Base-by-base conservation (phyloP, 2,888 invertebrate genomes). In the Ganaspis brasiliensis region DNA sequence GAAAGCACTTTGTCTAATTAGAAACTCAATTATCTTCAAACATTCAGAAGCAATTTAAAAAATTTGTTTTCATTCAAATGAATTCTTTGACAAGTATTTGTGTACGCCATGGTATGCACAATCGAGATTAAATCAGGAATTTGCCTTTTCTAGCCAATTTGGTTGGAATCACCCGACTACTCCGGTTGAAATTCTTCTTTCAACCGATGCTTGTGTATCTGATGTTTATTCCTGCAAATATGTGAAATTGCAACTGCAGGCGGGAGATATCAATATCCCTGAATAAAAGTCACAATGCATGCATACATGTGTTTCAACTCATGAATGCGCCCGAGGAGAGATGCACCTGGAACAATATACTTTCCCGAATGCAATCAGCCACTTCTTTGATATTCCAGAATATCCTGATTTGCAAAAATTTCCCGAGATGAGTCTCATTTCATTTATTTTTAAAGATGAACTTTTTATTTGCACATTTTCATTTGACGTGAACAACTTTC, bases 71-170 rank as follows among this genome's bases (percentile, higher is more conserved):
- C 1, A 19, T 19, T 21, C 8, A 6, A 40, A 49, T 72, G 16
- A n/a, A 55, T 72, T 52, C n/a, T 3, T 40, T 21, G 21, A 14
- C 21, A 24, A 26, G 14, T 56, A 24, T 26, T 14, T 24, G 9
- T 55, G 12, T 9, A 55, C 21, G 72, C 71, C 74, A 67, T 72
- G 72, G 73, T 67, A 70, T 74, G 72, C 67, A 76, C 72, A 74
- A 72, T 72, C 59, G 67, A 79, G 76, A 74, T 76, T 73, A 73
- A 78, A 78, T 79, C 79, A 82, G 74, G 80, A 82, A 82, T 82
- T 82, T 83, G 81, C 84, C 85, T 86, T 85, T 81, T 81, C 82
- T 83, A 81, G 74, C 83, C 82, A 86, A 85, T 87, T 86, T 86
- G 83, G 81, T 84, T 85, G 82, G 81, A 85, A 85, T 86, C 86